phyloP scores from a whole-genome alignment of 2,888 invertebrate species.

The Barypeithes pellucidus region DNA sequence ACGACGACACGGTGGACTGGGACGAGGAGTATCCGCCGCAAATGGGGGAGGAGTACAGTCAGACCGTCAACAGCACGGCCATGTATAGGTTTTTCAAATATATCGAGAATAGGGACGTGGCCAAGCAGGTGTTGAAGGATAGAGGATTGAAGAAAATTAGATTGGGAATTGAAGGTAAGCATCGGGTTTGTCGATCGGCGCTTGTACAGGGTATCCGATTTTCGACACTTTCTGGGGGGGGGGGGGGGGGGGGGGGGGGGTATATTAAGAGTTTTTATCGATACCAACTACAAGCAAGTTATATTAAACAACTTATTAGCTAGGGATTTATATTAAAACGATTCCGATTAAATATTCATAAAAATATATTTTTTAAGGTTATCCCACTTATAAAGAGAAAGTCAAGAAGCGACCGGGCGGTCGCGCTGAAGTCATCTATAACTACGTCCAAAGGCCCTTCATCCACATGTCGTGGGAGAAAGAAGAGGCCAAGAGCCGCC shows the following conservation, averaged over 20 bases:
- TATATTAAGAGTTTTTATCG: no score
- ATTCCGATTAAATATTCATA: no score
- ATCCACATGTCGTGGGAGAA: constrained; percentile 99
- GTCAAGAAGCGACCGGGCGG: constrained; percentile 96
- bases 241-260: no score
- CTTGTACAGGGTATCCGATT: no score
- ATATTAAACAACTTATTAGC: no score
- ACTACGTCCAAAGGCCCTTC: constrained; percentile 99
- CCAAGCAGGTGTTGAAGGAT: constrained; percentile 99
- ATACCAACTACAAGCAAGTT: no score
- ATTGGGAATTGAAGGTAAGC: constrained; percentile 91
- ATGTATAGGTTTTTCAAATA: constrained; percentile 99
- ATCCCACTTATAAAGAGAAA: constrained; percentile 99
- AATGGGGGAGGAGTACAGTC: constrained; percentile 99
- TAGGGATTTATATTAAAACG: no score
- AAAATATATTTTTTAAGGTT: constrained; percentile 73
- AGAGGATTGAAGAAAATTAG: constrained; percentile 98
- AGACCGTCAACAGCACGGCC: constrained; percentile 95
- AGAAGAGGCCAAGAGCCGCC: constrained; percentile 98
- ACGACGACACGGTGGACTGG: constrained; percentile 98
- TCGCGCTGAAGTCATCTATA: constrained; percentile 97
- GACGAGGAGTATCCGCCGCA: constrained; percentile 99
- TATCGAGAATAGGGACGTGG: constrained; percentile 99
- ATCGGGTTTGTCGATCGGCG: background rate
- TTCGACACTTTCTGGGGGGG: no score